Base-by-base conservation (phyloP, 2,113 vertebrate species). In the Megaleporinus macrocephalus region DNA sequence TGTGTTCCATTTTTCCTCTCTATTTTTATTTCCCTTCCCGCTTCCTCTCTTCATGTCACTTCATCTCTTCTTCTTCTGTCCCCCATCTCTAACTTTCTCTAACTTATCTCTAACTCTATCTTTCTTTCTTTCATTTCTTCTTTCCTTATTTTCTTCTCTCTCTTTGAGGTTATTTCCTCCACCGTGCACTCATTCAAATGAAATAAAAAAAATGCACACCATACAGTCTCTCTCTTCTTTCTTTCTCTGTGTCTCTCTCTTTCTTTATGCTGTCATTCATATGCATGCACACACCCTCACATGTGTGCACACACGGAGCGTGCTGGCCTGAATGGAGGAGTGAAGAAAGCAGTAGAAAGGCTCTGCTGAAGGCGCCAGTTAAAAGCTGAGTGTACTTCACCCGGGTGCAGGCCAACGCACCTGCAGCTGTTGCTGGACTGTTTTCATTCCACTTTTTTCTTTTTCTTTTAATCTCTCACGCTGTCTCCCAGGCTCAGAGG, bases 341-440 rank as follows among this genome's bases (percentile, higher is more conserved):
- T 44, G 10, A 10, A 44, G 41, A 11, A 69, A 68, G 33, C 61
- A 61, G 76, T 33, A 47, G 68, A 22, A 55, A 79, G 14, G 27
- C 53, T 80, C 70, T 80, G 83, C 71, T 80, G 77, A 79, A 79
- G 76, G 47, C 29, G 33, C 20, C n/a, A 16, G 55, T 30, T 71
- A 55, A 22, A 78, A 73, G 27, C 73, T 15, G 66, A 41, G 68
- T 80, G 30, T 47, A 82, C 61, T 69, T 29, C 74, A 51, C 69
- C 7, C 61, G 78, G 79, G 62, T 82, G 75, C 84, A 51, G 24
- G 29, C 36, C 22, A 70, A 73, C 78, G 57, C 15, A 41, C 76
- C 68, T 59, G 73, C 68, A 62, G 72, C 33, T 59, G 61, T 59
- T 55, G 55, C 12, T 16, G 55, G 24, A 81, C 80, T 70, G 33